Evolutionary conservation across 1,140 invertebrate species (phyloP).

Genomic region (Drosophila baimaii): DNA sequence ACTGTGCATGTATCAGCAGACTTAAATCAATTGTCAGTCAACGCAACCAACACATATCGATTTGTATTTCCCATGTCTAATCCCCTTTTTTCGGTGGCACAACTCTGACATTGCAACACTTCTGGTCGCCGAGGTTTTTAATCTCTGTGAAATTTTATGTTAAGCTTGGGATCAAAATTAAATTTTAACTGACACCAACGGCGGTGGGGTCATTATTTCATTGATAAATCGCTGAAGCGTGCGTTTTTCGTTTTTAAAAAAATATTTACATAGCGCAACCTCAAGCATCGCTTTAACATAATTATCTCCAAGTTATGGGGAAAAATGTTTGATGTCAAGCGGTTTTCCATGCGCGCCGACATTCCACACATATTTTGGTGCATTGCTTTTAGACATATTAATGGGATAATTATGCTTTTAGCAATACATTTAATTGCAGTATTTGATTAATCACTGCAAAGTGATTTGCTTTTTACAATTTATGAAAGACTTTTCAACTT

Average conservation of each 20-base stretch:
- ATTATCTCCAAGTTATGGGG: conserved; percentile 24
- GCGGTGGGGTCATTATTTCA: conserved; percentile 62
- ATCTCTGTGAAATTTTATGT: conserved; percentile 70
- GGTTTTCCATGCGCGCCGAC: conserved; percentile 19
- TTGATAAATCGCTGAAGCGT: conserved; percentile 65
- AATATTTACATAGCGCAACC: conserved; percentile 38
- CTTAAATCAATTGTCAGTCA: conserved; percentile 44
- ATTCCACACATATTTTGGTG: conserved; percentile 24
- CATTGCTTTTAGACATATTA: conserved; percentile 16
- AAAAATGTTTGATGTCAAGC: conserved; percentile 20
- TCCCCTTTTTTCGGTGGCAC: conserved; percentile 42
- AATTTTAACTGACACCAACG: conserved; percentile 53
- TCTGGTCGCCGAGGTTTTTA: conserved; percentile 33
- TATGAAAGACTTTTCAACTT: neutral
- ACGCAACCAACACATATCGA: conserved; percentile 34
- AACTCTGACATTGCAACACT: conserved; percentile 57
- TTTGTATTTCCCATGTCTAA: conserved; percentile 33
- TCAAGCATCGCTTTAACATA: conserved; percentile 22
- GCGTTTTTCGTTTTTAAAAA: conserved; percentile 17
- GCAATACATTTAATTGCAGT: conserved; percentile 13
- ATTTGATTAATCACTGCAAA: neutral
- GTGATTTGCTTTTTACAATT: neutral
- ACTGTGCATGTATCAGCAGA: conserved; percentile 2
- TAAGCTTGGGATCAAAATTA: conserved; percentile 34
- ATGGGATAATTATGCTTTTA: conserved; percentile 31